Conservation (phyloP, 2,113 vertebrate genomes). For the Leptosomus discolor region DNA sequence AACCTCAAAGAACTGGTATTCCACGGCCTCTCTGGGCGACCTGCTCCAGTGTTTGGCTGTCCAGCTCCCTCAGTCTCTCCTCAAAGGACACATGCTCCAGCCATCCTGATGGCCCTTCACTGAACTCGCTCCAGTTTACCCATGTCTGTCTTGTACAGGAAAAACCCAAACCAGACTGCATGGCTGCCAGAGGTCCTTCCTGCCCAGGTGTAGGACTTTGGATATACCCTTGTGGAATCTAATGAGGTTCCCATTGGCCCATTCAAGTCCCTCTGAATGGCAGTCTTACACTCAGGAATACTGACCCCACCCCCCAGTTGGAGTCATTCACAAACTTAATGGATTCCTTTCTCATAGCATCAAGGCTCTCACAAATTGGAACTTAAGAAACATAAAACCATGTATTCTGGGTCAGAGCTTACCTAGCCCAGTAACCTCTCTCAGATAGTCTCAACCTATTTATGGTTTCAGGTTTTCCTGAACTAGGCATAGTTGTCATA, state of each 20-base stretch:
- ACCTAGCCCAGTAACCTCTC: neutral
- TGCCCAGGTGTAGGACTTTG: neutral
- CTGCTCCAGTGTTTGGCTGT: too few species aligned
- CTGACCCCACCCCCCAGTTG: accelerated
- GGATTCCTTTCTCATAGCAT: neutral
- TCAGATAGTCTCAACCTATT: neutral
- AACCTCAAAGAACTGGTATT: neutral
- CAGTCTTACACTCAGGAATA: neutral
- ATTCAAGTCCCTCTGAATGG: too few species aligned
- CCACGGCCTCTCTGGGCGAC: neutral
- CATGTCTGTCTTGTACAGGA: neutral
- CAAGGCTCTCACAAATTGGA: neutral
- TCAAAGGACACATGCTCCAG: too few species aligned
- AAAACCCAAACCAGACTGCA: neutral
- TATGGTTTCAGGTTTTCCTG: neutral
- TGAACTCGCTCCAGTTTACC: too few species aligned
- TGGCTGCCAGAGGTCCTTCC: neutral
- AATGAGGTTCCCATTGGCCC: neutral
- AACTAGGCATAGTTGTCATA: neutral
- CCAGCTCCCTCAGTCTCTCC: too few species aligned
- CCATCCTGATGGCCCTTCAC: too few species aligned
- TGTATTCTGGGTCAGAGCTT: neutral
- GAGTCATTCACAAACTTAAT: neutral
- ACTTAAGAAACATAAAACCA: neutral
- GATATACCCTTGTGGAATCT: neutral